Evolutionary conservation across 2,888 invertebrate genomes (phyloP), one percentile per base, ranked within the genome.

Genomic region (Polyommatus icarus): DNA sequence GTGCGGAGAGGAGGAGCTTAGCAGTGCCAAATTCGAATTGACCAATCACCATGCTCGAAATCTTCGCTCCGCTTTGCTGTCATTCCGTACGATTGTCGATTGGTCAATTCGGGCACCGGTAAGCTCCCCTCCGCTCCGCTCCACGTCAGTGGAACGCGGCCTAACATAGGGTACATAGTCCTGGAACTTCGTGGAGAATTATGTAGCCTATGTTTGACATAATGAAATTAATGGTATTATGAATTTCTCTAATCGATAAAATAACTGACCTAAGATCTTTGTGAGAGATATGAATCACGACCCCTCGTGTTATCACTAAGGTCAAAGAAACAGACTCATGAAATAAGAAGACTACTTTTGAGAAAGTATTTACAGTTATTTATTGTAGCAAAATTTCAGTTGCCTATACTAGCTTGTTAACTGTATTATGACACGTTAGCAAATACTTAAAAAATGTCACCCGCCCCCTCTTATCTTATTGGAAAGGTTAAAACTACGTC

Each of bases 401-500:
- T 15, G 67, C 29, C 67, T 67, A 67, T 32, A 67, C 67, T 61
- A 32, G 29, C 29, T 29, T 67, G 67, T 67, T 15, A 67, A 32
- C 67, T 67, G 67, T 67, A 32, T 67, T 67, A 67, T 67, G 67
- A 67, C 67, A 67, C 67, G 29, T 12, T 29, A 12, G 67, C 5
- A 29, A 29, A 67, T 29, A 20, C 67, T 32, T 24, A 61, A 61
- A 61, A 29, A 67, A 29, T 67, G 6, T 67, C 24, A 61, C 32
- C 61, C 40, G 77, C 72, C 77, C 57, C 50, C 71, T 50, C 67
- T 77, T 57, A 67, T 77, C 71, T 36, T 77, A 73, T 73, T 77
- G 78, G 79, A 78, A 80, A 80, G 82, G 80, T 78, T 76, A 77
- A 79, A 82, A 81, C 79, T 81, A 82, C 81, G 80, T 82, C 79